Evolutionary conservation across 2,797 vertebrate genomes (phyloP).

Genomic region (Alca torda): DNA sequence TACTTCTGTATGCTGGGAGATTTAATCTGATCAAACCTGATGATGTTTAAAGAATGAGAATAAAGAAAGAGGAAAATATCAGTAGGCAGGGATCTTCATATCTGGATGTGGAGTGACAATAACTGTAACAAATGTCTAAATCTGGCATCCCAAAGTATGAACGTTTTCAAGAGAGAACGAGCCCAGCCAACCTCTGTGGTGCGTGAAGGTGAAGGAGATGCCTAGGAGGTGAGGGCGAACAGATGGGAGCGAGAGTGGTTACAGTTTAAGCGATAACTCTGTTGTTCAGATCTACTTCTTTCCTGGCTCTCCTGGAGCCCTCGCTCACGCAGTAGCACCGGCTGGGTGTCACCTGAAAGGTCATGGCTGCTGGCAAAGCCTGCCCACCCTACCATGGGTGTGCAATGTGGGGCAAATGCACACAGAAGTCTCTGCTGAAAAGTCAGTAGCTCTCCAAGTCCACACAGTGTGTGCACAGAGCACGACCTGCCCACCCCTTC

Average conservation of each 20-base stretch:
- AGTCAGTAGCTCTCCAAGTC: not conserved
- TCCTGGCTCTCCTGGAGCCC: not conserved
- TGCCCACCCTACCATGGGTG: not conserved
- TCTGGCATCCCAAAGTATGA: constrained; percentile 29
- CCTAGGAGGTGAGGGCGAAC: constrained; percentile 29
- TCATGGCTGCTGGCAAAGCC: constrained; percentile 26
- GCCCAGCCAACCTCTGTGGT: constrained; percentile 32
- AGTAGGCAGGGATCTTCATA: not conserved
- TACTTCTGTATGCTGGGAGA: constrained; percentile 20
- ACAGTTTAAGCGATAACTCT: not conserved
- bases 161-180: not conserved
- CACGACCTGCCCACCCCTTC: not conserved
- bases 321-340: fast-evolving
- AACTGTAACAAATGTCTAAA: not conserved
- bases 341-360: not conserved
- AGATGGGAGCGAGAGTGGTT: constrained; percentile 30
- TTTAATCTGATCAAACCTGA: constrained; percentile 1
- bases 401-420: not conserved
- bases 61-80: not conserved
- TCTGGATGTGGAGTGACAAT: not conserved
- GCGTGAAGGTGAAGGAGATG: constrained; percentile 61
- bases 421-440: not conserved
- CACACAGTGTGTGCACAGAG: not conserved
- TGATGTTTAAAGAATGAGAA: not conserved
- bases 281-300: not conserved